These are phyloP conservation scores for Henricia sp. DNA, from an alignment of 53 echinoderm and acorn worm genomes.

Conservation along the genomic window DNA sequence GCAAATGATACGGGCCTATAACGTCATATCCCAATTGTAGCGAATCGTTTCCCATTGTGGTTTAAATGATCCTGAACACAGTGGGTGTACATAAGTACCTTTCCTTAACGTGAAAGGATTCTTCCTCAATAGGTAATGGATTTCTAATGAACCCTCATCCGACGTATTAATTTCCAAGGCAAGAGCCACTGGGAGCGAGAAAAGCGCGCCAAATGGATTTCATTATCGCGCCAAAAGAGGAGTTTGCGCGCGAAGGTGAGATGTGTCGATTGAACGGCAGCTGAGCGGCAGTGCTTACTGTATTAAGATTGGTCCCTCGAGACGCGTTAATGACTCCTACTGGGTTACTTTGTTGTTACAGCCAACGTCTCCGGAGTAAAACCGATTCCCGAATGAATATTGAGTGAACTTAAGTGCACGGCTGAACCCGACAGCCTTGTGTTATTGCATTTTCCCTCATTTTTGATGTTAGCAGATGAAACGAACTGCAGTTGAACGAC, in stretches of 20 bases:
- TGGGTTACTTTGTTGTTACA: not conserved
- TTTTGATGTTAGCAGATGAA: too few species aligned
- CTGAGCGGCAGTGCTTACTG: slow-evolving; percentile 24
- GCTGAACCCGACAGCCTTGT: not conserved
- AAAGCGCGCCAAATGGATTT: not conserved
- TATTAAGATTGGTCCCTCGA: slow-evolving; percentile 5
- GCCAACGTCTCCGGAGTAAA: not conserved
- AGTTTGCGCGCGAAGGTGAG: not conserved
- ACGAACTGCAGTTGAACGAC: too few species aligned
- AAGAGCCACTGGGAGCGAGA: not conserved
- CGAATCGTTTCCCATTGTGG: too few species aligned
- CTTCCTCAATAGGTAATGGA: too few species aligned
- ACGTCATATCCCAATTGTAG: too few species aligned
- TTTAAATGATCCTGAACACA: too few species aligned
- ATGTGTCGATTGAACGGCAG: slow-evolving; percentile 12
- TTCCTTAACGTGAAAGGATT: too few species aligned
- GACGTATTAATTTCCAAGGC: slow-evolving; percentile 2
- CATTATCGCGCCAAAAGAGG: slow-evolving; percentile 8
- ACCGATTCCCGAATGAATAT: not conserved
- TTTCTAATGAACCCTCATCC: not conserved
- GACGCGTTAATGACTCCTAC: slow-evolving; percentile 12
- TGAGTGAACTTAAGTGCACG: not conserved
- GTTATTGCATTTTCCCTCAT: not conserved
- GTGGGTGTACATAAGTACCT: too few species aligned
- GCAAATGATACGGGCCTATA: too few species aligned